Evolutionary conservation across 2,888 invertebrate genomes (phyloP), one percentile per base, ranked within the genome.

Genomic region (Siphonodentalium dalli): DNA sequence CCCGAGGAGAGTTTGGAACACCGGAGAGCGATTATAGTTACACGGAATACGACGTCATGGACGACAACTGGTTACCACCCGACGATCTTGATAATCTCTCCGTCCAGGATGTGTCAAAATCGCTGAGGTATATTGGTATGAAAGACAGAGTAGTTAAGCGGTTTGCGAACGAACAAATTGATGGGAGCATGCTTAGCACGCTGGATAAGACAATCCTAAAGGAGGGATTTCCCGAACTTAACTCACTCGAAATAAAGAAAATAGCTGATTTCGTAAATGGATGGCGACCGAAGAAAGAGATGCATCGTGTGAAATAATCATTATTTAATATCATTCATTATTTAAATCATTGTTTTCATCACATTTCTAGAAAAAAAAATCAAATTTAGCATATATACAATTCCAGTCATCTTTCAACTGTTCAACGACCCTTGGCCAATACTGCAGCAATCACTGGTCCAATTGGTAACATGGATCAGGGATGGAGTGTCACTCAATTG

Each of bases 241-340:
- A 78, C 58, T 71, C 73, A 15, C 63, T 78, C 23, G 77, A 79
- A 47, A 63, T 77, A 9, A 78, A 78, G 56, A 79, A 79, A 59
- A 70, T 79, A n/a, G 26, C 75, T 23, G 77, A 79, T 56, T 78
- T 79, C 61, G 63, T 76, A 23, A 54, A 61, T 18, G 79, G 79
- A 0, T 79, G 79, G 79, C 53, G 79, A 54, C 79, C 79, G 2
- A 79, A 77, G 57, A 77, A 74, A 33, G n/a, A n/a, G n/a, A n/a
- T n/a, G n/a, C n/a, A n/a, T n/a, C n/a, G n/a, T n/a, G n/a, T n/a
- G n/a, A n/a, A n/a, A n/a, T n/a, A n/a, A n/a, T n/a, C n/a, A n/a
- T n/a, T n/a, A n/a, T n/a, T n/a, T n/a, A n/a, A n/a, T n/a, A n/a
- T n/a, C n/a, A n/a, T n/a, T n/a, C n/a, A n/a, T n/a, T n/a, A n/a